These are phyloP conservation scores for Arenicola marina DNA, from an alignment of 2,888 invertebrate species.

Conservation along the genomic window DNA sequence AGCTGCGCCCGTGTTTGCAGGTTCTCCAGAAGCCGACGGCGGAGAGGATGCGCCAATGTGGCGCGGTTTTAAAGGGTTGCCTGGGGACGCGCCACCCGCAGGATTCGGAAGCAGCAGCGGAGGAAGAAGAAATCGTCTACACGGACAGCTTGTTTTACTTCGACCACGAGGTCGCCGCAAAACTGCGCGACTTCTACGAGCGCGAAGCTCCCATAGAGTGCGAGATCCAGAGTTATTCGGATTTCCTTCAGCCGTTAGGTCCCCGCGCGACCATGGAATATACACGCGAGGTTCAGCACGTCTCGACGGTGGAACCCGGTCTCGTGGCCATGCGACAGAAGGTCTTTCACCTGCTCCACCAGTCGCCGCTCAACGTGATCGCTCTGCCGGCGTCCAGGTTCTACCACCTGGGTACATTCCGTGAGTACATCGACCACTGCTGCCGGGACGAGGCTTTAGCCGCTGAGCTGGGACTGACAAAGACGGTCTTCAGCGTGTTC, in stretches of 20 bases:
- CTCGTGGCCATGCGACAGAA: conserved; percentile 45
- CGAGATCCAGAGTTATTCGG: conserved; percentile 64
- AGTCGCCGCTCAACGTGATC: conserved; percentile 50
- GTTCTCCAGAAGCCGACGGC: conserved; percentile 63
- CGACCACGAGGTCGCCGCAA: conserved; percentile 52
- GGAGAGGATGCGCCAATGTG: conserved; percentile 53
- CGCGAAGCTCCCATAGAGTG: conserved; percentile 50
- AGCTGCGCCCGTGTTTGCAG: conserved; percentile 40
- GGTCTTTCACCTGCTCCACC: conserved; percentile 51
- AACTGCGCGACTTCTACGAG: conserved; percentile 52
- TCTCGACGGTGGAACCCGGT: conserved; percentile 41
- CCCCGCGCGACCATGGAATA: conserved; percentile 45
- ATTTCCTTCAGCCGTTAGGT: conserved; percentile 62
- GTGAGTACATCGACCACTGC: conserved; percentile 53
- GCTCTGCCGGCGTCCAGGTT: conserved; percentile 60
- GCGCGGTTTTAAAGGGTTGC: conserved; percentile 49
- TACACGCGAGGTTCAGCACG: conserved; percentile 49
- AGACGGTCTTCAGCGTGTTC: conserved; percentile 40
- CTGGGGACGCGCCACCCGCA: background rate
- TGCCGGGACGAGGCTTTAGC: conserved; percentile 45
- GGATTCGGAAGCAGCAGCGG: no score
- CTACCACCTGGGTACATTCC: conserved; percentile 63
- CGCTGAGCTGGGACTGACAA: conserved; percentile 42
- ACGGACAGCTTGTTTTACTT: conserved; percentile 64
- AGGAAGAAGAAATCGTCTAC: conserved; percentile 47